Evolutionary conservation across 2,113 vertebrate species (phyloP).

Genomic region (Fregata magnificens): DNA sequence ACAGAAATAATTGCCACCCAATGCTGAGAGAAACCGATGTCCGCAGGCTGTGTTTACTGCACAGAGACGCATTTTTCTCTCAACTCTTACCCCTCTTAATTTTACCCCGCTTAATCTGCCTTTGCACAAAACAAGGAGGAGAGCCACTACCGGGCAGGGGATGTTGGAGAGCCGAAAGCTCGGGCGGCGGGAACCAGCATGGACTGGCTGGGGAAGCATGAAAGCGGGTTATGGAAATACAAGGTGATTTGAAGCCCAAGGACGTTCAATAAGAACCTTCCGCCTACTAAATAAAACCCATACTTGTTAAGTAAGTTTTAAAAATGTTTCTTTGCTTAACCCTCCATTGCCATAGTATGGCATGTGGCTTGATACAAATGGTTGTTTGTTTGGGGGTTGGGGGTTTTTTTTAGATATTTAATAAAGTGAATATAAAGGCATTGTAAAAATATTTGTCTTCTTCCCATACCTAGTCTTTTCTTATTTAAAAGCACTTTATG

Average conservation of each 20-base stretch:
- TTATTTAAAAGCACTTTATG: neutral
- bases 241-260: neutral
- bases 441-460: neutral
- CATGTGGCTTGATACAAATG: neutral
- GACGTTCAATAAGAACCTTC: neutral
- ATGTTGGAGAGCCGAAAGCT: neutral
- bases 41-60: neutral
- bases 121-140: neutral
- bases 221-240: neutral
- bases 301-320: neutral
- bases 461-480: neutral
- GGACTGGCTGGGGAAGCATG: neutral
- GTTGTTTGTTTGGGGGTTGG: neutral
- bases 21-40: neutral
- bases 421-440: neutral
- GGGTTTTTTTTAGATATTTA: neutral
- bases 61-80: neutral
- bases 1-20: neutral
- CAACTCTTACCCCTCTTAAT: neutral
- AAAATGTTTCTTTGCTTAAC: neutral
- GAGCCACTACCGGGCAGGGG: neutral
- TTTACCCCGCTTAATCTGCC: neutral
- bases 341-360: neutral
- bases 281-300: neutral
- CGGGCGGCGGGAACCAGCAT: accelerated